Conservation (phyloP, 2,888 invertebrate species). For the Sinodicranocentrus sp. region DNA sequence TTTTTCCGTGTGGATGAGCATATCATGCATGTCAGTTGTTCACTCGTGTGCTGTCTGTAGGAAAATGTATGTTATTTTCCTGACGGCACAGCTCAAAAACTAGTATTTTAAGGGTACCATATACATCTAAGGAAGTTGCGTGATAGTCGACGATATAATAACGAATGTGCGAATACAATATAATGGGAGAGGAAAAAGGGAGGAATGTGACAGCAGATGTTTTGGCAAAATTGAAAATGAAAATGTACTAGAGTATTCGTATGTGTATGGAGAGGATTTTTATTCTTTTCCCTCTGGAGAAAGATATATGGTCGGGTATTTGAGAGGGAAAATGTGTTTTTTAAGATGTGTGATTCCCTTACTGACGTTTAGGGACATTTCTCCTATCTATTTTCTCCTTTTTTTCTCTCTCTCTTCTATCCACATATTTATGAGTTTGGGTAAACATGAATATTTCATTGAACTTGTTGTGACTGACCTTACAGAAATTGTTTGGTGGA, state of each 20-base stretch:
- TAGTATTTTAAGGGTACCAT: background rate
- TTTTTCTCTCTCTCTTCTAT: background rate
- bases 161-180: conserved; percentile 8
- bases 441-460: conserved; percentile 71
- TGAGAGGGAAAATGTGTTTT: background rate
- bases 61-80: conserved; percentile 2
- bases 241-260: conserved; percentile 13
- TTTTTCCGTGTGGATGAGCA: conserved; percentile 30
- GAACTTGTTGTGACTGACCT: conserved; percentile 32
- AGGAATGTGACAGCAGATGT: conserved; percentile 52
- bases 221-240: conserved; percentile 56
- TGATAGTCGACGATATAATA: conserved; percentile 8
- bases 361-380: conserved; percentile 22
- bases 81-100: conserved; percentile 2
- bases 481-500: conserved; percentile 83
- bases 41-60: background rate
- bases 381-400: background rate
- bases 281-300: background rate
- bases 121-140: conserved; percentile 9
- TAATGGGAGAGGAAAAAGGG: background rate
- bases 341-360: conserved; percentile 20
- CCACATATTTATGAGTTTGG: conserved; percentile 55
- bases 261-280: background rate
- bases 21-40: conserved; percentile 20
- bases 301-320: background rate